These are phyloP conservation scores for Hormiphora californensis DNA, from an alignment of 37 sponge, comb jelly and placozoan species.

Conservation along the genomic window DNA sequence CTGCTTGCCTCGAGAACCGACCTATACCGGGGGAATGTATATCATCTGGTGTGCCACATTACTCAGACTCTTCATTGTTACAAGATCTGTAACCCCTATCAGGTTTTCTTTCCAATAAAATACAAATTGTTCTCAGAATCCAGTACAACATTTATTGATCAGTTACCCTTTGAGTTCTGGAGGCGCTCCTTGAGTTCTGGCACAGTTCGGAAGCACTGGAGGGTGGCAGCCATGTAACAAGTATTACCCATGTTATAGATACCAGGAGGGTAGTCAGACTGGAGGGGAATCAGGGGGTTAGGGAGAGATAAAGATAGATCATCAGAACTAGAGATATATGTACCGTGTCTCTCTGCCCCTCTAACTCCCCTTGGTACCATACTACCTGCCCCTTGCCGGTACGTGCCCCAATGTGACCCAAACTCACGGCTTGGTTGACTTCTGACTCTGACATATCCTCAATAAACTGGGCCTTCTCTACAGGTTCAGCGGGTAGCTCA, in stretches of 20 bases:
- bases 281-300: too few relatives aligned
- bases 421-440: constrained; percentile 71
- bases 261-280: constrained; percentile 78
- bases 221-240: constrained; percentile 94
- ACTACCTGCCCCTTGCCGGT: not conserved
- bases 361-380: not conserved
- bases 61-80: too few relatives aligned
- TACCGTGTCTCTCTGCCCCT: too few relatives aligned
- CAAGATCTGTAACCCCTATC: too few relatives aligned
- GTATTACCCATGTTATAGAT: constrained; percentile 95
- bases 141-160: too few relatives aligned
- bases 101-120: too few relatives aligned
- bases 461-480: constrained; percentile 67
- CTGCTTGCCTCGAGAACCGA: constrained; percentile 4
- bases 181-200: constrained; percentile 78
- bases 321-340: too few relatives aligned
- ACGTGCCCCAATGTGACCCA: not conserved
- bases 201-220: constrained; percentile 88
- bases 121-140: too few relatives aligned
- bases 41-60: too few relatives aligned
- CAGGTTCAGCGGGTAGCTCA: constrained; percentile 70
- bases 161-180: constrained; percentile 11
- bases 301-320: too few relatives aligned
- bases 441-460: constrained; percentile 89
- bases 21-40: not conserved